Conservation (phyloP, 2,797 vertebrate species). For the Ceyx erithaca region DNA sequence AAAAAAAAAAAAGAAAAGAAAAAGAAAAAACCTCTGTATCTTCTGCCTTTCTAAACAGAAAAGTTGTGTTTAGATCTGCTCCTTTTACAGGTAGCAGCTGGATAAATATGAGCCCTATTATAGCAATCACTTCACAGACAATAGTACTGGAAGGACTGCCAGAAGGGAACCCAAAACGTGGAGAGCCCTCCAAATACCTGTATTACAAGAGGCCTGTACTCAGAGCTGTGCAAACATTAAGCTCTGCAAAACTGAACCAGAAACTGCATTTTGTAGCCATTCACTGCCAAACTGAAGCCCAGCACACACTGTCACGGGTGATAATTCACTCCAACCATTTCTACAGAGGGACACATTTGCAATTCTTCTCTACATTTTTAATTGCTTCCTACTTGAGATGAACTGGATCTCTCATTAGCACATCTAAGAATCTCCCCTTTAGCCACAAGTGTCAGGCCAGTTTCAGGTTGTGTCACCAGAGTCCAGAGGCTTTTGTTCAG, state of each 20-base stretch:
- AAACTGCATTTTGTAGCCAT: not conserved
- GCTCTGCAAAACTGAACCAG: not conserved
- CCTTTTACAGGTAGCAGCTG: not conserved
- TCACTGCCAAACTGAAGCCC: fast-evolving
- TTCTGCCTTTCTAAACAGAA: not conserved
- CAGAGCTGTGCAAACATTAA: not conserved
- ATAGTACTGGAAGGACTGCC: not conserved
- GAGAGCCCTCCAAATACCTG: not conserved
- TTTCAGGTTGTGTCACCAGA: not conserved
- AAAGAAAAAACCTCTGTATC: not conserved
- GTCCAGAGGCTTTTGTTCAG: not conserved
- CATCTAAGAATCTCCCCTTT: not conserved
- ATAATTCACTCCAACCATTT: not conserved
- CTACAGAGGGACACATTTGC: not conserved
- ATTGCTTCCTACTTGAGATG: not conserved
- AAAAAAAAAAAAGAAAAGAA: not conserved
- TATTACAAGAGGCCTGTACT: not conserved
- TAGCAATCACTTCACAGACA: not conserved
- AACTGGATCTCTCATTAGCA: not conserved
- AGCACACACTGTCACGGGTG: not conserved
- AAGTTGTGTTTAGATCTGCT: not conserved
- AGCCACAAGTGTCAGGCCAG: not conserved
- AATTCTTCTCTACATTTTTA: not conserved
- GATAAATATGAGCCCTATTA: not conserved
- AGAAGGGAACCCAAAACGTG: not conserved